Evolutionary conservation across 2,797 vertebrate species (phyloP).

Genomic region (Molossus alvarezi): DNA sequence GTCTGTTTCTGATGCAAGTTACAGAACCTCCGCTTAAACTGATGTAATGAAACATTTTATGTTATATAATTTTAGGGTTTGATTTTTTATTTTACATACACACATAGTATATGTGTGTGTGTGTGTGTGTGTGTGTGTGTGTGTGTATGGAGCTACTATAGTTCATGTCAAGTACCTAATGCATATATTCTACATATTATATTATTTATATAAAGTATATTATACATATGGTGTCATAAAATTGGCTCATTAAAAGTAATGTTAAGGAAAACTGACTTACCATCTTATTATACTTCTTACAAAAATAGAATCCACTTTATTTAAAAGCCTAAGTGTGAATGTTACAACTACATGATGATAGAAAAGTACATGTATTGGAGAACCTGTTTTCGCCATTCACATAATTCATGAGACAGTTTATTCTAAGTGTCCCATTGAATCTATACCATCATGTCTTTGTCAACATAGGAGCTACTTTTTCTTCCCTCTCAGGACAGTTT

Average conservation of each 20-base stretch:
- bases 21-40: neutral
- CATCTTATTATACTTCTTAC: neutral
- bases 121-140: too few species aligned
- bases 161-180: too few species aligned
- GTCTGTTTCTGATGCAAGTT: neutral
- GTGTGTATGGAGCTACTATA: too few species aligned
- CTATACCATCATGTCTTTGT: neutral
- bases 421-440: neutral
- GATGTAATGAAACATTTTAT: constrained; percentile 14
- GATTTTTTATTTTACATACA: neutral
- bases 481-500: neutral
- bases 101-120: too few species aligned
- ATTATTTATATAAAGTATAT: neutral
- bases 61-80: neutral
- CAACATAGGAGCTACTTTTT: neutral
- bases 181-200: neutral
- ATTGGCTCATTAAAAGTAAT: neutral
- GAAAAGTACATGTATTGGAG: neutral
- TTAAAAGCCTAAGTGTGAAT: constrained; percentile 8
- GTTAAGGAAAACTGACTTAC: constrained; percentile 10
- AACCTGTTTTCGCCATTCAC: neutral
- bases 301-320: constrained; percentile 49
- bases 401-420: neutral
- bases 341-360: neutral
- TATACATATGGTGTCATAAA: neutral